Base-by-base conservation (phyloP, 2,113 vertebrate species). In the Catharus minimus region DNA sequence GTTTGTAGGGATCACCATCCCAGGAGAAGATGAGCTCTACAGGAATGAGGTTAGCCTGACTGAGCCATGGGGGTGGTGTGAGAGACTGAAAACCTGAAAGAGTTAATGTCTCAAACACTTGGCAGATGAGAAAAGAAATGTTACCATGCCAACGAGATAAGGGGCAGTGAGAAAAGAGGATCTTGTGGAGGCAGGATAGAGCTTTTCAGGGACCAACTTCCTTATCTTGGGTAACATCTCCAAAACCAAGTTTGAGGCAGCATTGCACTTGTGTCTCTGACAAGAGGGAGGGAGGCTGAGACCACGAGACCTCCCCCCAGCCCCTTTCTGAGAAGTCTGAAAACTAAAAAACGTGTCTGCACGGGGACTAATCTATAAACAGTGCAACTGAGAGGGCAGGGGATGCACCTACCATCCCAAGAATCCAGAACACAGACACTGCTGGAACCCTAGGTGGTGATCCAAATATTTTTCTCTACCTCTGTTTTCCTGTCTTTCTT, bases 61-160 rank as follows among this genome's bases (percentile, higher is more conserved):
- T 44, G 73, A 86, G 28, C 38, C 46, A 23, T 53, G 55, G 72
- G 38, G 14, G 4, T 61, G 62, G 23, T 46, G 82, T 24, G n/a
- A 39, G 22, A 52, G 64, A 86, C 53, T 60, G 55, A 60, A 68
- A 68, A 53, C 55, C 47, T 53, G 72, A 86, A 86, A 77, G 82
- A 77, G 72, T 86, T 77, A 86, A 86, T 68, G 39, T 68, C 62
- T 86, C 62, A 53, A 77, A 86, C 72, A 68, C 46, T 86, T 46
- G 62, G 72, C 62, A 61, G 62, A 61, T 1, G 5, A 60, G 55
- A 67, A 68, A 46, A 60, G 53, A 67, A 61, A 46, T 53, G 82
- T 68, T 86, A 53, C 82, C 82, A 86, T 68, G 82, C 72, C 72
- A 76, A 86, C 72, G 3, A 86, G 62, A 86, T 68, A 76, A 76